Evolutionary conservation across 2,113 vertebrate genomes (phyloP), one percentile per base, ranked within the genome.

Genomic region (Istiophorus platypterus): DNA sequence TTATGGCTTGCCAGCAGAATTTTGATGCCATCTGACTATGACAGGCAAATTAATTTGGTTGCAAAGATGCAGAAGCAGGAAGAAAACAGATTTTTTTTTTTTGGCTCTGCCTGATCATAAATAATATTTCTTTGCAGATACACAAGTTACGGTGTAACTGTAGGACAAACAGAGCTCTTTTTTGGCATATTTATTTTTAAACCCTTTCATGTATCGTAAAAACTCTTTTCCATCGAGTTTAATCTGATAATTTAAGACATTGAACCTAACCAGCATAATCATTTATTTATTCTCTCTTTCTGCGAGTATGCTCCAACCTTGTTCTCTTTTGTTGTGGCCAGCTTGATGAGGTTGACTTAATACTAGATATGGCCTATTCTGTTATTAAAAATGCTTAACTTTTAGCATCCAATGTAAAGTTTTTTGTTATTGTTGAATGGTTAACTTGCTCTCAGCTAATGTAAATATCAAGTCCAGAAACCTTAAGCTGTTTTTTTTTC

Each of bases 51-150:
- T 17, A 22, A 31, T 26, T 81, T 59, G 41, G 27, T 41, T 70
- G 20, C 39, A 56, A 39, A 57, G 22, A 76, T 76, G 26, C 24
- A 52, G 29, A 68, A 54, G 17, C n/a, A 70, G 80, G 18, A 70
- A 26, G 57, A 69, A 69, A 58, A 67, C 10, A 0, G 3, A 37
- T 0, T n/a, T 41, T 66, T 52, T 42, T 31, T 1, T 5, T 7
- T 15, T 57, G 27, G 51, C 0, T 64, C 47, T 42, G 20, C 51
- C 11, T 31, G 10, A 11, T 34, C 24, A 45, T 47, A 45, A 11
- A 66, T 10, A 56, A 56, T 39, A 27, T 31, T 57, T 11, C 54
- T 45, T 59, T 47, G 24, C 22, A 42, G 54, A 7, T 51, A 51
- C 52, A 34, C 41, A 45, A 45, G 2, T 42, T 57, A 3, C 24